Base-by-base conservation (phyloP, 2,113 vertebrate genomes). In the Myiopsitta monachus region DNA sequence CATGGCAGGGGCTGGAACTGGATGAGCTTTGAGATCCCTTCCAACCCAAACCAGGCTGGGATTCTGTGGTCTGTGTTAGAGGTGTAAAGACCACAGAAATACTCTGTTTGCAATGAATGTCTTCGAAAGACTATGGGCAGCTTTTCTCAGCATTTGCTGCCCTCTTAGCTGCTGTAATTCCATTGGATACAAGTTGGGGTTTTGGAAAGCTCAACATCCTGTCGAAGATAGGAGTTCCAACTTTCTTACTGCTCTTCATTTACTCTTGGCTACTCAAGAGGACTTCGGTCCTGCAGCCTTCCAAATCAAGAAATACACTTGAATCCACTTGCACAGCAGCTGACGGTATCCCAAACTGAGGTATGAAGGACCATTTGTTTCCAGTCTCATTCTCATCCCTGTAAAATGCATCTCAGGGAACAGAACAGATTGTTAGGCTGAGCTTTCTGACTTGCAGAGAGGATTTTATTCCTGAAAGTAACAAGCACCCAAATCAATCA, bases 401-500 rank as follows among this genome's bases (percentile, higher is more conserved):
- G 38, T 22, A 8, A 88, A 63, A 88, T 0, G 33, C 49, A 36
- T 87, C 91, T 61, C 1, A 5, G 61, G 70, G 90, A 91, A 4
- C 74, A 7, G 7, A 88, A 75, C 87, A 80, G 84, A 80, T 94
- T 94, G 82, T 77, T 18, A 63, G 79, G 54, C 79, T 94, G 75
- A 92, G 91, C 63, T 93, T 39, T 67, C 79, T 43, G 82, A 49
- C 63, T 94, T 59, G 84, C 78, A 67, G 67, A 59, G 49, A 79
- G 61, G 83, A 43, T 90, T 93, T 95, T 81, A 88, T 92, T 92
- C 67, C 83, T 90, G 46, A 12, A 38, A 67, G 88, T 46, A 83
- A 55, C 75, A n/a, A 83, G 85, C 85, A 47, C 73, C 88, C 79
- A 55, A 80, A 92, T 95, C 92, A 88, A 90, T 96, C 93, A 64